These are phyloP conservation scores for Meloidogyne exigua DNA, from an alignment of 1,140 invertebrate genomes.

Conservation along the genomic window DNA sequence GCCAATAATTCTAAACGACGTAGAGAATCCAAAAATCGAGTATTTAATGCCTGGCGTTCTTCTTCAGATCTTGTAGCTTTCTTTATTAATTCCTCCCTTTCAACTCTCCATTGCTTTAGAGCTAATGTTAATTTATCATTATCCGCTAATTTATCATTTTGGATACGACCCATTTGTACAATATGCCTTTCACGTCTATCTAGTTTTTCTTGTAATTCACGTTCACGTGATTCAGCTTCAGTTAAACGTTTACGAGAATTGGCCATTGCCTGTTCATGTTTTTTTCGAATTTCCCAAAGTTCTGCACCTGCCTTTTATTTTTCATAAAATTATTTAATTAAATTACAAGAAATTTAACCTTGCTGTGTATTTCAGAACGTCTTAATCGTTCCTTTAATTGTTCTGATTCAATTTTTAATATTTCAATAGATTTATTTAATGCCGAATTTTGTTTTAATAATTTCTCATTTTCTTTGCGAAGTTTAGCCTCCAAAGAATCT, in stretches of 20 bases:
- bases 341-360: constrained; percentile 13
- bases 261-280: constrained; percentile 7
- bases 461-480: constrained; percentile 36
- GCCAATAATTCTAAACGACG: constrained; percentile 28
- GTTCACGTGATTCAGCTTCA: constrained; percentile 20
- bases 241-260: constrained; percentile 21
- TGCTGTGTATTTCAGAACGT: constrained; percentile 13
- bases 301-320: constrained; percentile 10
- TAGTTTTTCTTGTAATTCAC: constrained; percentile 24
- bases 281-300: constrained; percentile 35
- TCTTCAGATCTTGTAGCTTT: constrained; percentile 7
- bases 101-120: constrained; percentile 27
- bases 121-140: constrained; percentile 11
- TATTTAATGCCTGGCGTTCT: constrained; percentile 7
- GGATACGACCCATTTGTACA: constrained; percentile 32
- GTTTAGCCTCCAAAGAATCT: not conserved
- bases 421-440: constrained; percentile 28
- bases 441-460: constrained; percentile 30
- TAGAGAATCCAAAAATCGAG: not conserved
- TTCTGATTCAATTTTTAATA: constrained; percentile 30
- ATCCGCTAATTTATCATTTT: constrained; percentile 16
- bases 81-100: constrained; percentile 13
- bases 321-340: not conserved
- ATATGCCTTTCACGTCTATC: constrained; percentile 36
- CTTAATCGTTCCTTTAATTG: constrained; percentile 27